phyloP scores from a whole-genome alignment of 2,888 invertebrate genomes.

The Drosophila atripex region DNA sequence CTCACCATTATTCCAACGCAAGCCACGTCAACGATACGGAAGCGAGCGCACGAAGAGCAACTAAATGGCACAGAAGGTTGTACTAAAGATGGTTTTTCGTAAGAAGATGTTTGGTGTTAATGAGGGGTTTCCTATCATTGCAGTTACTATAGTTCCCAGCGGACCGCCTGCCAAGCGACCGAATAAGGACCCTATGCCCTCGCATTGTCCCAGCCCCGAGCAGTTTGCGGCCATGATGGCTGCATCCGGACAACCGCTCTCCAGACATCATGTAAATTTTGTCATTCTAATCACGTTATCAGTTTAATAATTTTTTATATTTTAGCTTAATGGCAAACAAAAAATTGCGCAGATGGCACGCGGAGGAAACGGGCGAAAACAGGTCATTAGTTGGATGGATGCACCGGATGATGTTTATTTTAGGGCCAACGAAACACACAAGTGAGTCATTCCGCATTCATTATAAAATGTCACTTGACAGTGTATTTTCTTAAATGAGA shows the following conservation, averaged over 20 bases:
- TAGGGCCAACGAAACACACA: conserved; percentile 94
- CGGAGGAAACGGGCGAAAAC: conserved; percentile 91
- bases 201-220: conserved; percentile 88
- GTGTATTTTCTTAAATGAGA: too few relatives aligned
- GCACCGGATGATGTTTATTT: conserved; percentile 99
- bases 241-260: conserved; percentile 88
- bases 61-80: conserved; percentile 84
- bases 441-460: conserved; percentile 86
- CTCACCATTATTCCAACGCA: conserved; percentile 86
- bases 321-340: conserved; percentile 91
- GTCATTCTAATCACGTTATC: background rate
- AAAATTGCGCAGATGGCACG: conserved; percentile 92
- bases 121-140: background rate
- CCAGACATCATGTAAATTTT: conserved; percentile 87
- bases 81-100: background rate
- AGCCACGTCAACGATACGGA: conserved; percentile 87
- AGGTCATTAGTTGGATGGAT: conserved; percentile 99
- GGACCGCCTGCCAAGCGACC: conserved; percentile 92
- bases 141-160: conserved; percentile 81
- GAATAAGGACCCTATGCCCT: conserved; percentile 90
- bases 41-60: conserved; percentile 92
- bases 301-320: background rate
- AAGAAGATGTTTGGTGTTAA: background rate
- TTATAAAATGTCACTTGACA: too few relatives aligned
- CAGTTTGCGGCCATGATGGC: conserved; percentile 90